phyloP scores from a whole-genome alignment of 2,888 invertebrate species.

The Leucophenga maculata region DNA sequence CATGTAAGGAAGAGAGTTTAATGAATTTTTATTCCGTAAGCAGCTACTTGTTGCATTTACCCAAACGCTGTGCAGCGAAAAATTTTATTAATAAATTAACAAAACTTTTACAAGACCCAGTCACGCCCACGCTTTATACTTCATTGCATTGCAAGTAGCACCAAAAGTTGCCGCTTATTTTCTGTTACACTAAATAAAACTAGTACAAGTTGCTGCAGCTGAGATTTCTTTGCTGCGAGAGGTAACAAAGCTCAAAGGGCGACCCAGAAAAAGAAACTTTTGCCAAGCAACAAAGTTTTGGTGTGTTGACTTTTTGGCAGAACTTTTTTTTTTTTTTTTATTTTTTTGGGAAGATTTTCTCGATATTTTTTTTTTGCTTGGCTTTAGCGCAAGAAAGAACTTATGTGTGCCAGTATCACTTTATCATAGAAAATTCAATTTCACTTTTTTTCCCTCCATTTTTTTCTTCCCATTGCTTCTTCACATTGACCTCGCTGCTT shows the following conservation, averaged over 20 bases:
- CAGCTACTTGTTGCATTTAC: slow-evolving; percentile 11
- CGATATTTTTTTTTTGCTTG: not conserved
- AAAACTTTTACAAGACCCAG: slow-evolving; percentile 37
- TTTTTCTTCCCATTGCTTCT: not conserved
- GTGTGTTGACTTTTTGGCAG: slow-evolving; percentile 24
- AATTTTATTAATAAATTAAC: slow-evolving; percentile 48
- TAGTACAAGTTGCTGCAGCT: not conserved
- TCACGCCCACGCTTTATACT: slow-evolving; percentile 11
- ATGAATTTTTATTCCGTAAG: slow-evolving; percentile 44
- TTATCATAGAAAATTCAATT: slow-evolving; percentile 56
- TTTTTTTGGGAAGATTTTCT: not conserved
- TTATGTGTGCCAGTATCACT: slow-evolving; percentile 49
- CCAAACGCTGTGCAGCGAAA: not conserved
- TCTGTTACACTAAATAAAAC: not conserved
- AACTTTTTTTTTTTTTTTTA: slow-evolving; percentile 10
- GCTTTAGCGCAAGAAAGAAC: slow-evolving; percentile 42
- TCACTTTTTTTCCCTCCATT: slow-evolving; percentile 51
- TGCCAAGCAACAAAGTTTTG: slow-evolving; percentile 19
- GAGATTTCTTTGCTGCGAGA: not conserved
- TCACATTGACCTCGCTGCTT: too few relatives aligned
- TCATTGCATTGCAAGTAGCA: not conserved
- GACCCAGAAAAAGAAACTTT: slow-evolving; percentile 19
- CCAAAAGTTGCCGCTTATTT: too few relatives aligned
- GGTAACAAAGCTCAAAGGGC: slow-evolving; percentile 6
- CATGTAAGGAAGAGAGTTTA: slow-evolving; percentile 22